These are phyloP conservation scores for Hypselothyrea guttata DNA, from an alignment of 2,888 invertebrate genomes.

Conservation along the genomic window DNA sequence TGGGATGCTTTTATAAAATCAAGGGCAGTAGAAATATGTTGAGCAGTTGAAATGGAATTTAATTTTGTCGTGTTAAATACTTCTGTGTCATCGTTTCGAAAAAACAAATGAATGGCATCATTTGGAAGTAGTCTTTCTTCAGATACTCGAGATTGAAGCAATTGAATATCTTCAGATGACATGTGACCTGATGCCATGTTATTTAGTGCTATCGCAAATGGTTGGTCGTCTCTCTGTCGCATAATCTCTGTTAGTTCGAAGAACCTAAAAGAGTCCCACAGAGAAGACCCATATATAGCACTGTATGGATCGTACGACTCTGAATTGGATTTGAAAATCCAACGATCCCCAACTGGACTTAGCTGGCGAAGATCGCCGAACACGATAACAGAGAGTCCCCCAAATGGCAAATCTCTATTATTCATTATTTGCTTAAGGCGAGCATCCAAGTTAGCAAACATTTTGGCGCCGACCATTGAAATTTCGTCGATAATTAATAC, in stretches of 20 bases:
- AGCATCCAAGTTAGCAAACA: neutral
- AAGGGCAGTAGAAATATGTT: neutral
- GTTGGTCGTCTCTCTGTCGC: neutral
- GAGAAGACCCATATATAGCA: too few species aligned
- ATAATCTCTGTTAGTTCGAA: neutral
- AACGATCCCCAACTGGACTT: too few species aligned
- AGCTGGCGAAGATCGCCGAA: too few species aligned
- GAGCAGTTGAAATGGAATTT: neutral
- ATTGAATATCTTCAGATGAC: neutral
- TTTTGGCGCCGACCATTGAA: neutral
- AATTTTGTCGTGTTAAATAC: conserved; percentile 1
- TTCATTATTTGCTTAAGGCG: neutral
- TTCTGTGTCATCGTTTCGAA: neutral
- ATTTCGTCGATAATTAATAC: neutral
- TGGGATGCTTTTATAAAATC: neutral
- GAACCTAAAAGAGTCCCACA: too few species aligned
- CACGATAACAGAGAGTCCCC: conserved; percentile 21
- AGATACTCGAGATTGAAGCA: too few species aligned
- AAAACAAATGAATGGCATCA: neutral
- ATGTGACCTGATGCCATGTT: conserved; percentile 1
- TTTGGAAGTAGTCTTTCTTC: too few species aligned
- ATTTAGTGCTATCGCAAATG: neutral
- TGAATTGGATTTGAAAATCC: too few species aligned
- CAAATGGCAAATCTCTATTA: conserved; percentile 1
- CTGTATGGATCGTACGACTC: too few species aligned